Evolutionary conservation across 2,113 vertebrate genomes (phyloP), one percentile per base, ranked within the genome.

Genomic region (Mugil cephalus): DNA sequence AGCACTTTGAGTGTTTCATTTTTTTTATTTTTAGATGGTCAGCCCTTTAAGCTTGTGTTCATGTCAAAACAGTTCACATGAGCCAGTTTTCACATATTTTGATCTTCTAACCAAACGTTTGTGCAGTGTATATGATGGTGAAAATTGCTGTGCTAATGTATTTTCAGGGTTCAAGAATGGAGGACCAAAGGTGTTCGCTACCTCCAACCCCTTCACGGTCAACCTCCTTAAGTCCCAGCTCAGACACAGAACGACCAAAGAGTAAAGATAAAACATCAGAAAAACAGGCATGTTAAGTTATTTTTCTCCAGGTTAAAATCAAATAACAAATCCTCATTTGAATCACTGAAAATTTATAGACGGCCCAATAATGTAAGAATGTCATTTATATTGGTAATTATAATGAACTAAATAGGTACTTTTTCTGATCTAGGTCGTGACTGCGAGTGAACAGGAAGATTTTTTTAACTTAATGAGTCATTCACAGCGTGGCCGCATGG

Each of bases 401-500:
- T 24, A 1, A 39, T 62, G 71, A 15, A 40, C 17, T 60, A n/a
- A 55, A 18, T 58, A 10, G 51, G 8, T 21, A 3, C 34, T 38
- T 60, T 55, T 43, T 36, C 18, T 18, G 48, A 21, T 62, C 6
- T 24, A 90, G 87, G 55, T 19, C 14, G 10, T 70, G n/a, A 53
- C 17, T 38, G 2, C 46, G 61, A 18, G 35, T 51, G 94, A 95
- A 47, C 88, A 95, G 70, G 93, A 96, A 30, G 84, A 90, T 24
- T 94, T 97, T 73, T 93, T 96, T 46, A 87, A 90, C 61, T 80
- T 95, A 42, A 90, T 96, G 76, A 91, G 76, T 87, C 88, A 95
- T 7, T 89, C 90, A 18, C 94, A 95, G 64, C 87, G 93, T 0
- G 92, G 87, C 12, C 88, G 93, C 53, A 94, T 96, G 92, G 96